phyloP scores from a whole-genome alignment of 2,888 invertebrate species.

The Himalopsyche tibetana region DNA sequence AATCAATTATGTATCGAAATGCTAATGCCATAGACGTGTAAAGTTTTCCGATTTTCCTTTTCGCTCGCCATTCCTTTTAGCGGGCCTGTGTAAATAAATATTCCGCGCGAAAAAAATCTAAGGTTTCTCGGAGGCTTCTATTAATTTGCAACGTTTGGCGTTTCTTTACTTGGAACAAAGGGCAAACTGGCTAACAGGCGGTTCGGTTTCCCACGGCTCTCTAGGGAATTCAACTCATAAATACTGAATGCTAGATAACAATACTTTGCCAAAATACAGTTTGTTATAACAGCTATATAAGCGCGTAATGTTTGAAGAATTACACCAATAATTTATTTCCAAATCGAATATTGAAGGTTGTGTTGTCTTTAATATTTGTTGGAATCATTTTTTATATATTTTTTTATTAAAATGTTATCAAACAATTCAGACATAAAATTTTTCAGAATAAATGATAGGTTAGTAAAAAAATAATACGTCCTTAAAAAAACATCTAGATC shows the following conservation, averaged over 20 bases:
- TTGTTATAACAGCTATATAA: background rate
- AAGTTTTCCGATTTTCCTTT: constrained; percentile 34
- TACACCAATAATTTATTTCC: background rate
- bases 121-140: constrained; percentile 46
- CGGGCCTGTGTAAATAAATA: constrained; percentile 56
- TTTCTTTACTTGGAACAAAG: constrained; percentile 51
- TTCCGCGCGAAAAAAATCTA: constrained; percentile 49
- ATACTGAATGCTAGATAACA: constrained; percentile 49
- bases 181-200: constrained; percentile 43
- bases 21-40: constrained; percentile 26
- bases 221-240: constrained; percentile 50
- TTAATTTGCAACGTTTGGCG: constrained; percentile 38
- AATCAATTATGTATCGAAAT: constrained; percentile 34
- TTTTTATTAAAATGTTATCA: too few species aligned
- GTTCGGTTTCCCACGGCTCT: constrained; percentile 48
- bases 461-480: too few species aligned
- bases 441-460: too few species aligned
- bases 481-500: too few species aligned
- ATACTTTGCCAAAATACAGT: constrained; percentile 29
- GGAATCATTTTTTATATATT: too few species aligned
- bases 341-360: background rate
- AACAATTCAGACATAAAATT: too few species aligned
- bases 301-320: background rate
- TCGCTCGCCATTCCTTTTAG: constrained; percentile 48
- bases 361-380: too few species aligned